A percentile compares a stretch with the other conserved stretches of the same genome.
These are phyloP conservation scores for Blastobasis lacticolella DNA, from an alignment of 2,888 invertebrate genomes.

Conservation along the genomic window DNA sequence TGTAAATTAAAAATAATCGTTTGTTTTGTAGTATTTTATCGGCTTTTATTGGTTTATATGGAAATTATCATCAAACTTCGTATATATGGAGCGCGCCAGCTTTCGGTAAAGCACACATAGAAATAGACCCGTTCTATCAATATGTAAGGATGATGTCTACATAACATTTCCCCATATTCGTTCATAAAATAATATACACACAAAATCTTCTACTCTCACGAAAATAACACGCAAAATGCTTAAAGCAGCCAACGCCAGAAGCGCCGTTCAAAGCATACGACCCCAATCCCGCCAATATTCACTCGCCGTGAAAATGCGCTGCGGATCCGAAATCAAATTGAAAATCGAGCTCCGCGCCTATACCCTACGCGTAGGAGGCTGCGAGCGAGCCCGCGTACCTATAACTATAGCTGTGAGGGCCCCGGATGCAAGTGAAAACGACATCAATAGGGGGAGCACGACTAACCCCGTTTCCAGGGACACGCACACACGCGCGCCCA, in stretches of 20 bases:
- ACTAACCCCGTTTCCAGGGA: conserved; percentile 59
- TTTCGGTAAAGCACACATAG: too few species aligned
- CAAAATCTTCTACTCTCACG: not conserved
- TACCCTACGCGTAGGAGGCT: not conserved
- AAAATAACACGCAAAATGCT: too few species aligned
- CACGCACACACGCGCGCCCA: conserved; percentile 23
- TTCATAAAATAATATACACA: not conserved
- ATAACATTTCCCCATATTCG: not conserved
- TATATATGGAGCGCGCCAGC: too few species aligned
- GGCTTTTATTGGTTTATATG: too few species aligned
- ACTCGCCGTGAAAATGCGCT: conserved; percentile 30
- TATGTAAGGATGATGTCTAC: too few species aligned
- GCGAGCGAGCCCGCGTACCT: not conserved
- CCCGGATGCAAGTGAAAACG: conserved; percentile 71
- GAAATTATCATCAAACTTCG: too few species aligned
- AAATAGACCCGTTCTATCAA: too few species aligned
- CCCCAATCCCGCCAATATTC: conserved; percentile 6
- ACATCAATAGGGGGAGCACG: conserved; percentile 36
- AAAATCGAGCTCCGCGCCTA: conserved; percentile 33
- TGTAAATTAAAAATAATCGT: too few species aligned
- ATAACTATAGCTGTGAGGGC: conserved; percentile 9
- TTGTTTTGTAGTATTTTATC: too few species aligned
- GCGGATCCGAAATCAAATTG: conserved; percentile 52
- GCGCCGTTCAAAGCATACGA: not conserved
- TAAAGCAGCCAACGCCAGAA: too few species aligned